Conservation (phyloP, 2,113 vertebrate genomes). For the Rostratula benghalensis region DNA sequence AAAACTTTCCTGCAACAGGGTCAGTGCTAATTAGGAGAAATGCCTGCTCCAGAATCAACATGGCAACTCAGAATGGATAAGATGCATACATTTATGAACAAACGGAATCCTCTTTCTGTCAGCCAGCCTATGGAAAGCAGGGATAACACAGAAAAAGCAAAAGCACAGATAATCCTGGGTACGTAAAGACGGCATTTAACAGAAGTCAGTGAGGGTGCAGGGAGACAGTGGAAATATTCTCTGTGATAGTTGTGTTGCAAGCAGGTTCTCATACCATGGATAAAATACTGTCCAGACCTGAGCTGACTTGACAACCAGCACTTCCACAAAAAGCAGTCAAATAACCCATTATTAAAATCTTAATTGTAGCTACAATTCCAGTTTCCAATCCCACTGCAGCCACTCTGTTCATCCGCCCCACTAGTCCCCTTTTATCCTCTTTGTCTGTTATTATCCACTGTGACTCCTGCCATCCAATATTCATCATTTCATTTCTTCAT, state of each 20-base stretch:
- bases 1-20: background rate
- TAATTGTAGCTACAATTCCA: background rate
- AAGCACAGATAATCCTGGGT: background rate
- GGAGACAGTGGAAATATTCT: fast-evolving
- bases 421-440: background rate
- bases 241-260: background rate
- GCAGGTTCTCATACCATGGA: background rate
- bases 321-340: background rate
- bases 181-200: background rate
- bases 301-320: background rate
- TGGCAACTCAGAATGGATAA: background rate
- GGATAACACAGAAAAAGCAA: background rate
- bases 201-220: background rate
- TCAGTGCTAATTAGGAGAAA: background rate
- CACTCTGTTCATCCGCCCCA: background rate
- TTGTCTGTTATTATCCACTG: background rate
- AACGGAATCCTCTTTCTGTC: background rate
- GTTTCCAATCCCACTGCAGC: background rate
- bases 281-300: background rate
- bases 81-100: background rate
- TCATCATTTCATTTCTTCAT: background rate
- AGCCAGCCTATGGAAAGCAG: background rate
- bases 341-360: background rate
- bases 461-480: background rate
- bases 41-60: background rate